Base-by-base conservation (phyloP, 2,113 vertebrate species). In the Morone saxatilis region DNA sequence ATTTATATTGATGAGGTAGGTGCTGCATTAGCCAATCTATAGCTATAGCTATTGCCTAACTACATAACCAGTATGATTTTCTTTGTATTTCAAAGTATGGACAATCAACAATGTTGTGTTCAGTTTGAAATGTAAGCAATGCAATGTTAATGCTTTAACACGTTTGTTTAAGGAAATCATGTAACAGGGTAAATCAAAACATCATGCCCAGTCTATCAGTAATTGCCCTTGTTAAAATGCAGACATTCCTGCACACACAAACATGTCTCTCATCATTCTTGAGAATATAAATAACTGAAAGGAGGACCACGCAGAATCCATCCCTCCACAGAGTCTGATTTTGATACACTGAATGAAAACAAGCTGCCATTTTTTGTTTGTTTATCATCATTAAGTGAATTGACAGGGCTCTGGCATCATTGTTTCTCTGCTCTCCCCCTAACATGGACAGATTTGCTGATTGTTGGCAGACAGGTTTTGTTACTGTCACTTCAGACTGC, bases 371-470 rank as follows among this genome's bases (percentile, higher is more conserved):
- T 84, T 80, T 78, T 22, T 19, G 54, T 88, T 71, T 86, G 75
- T 85, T 84, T 86, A 66, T 88, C 82, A 81, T 87, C 80, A 72
- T 86, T 68, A 80, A 12, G 25, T 48, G 76, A 86, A 72, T 78
- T 78, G 85, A 90, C 86, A 83, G 57, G 76, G 70, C 76, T 62
- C 62, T 56, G 80, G 69, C 38, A 71, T 71, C 65, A 7, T 83
- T 86, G 75, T 88, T 73, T 66, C 48, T 40, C 69, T 43, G 57
- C 68, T 78, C 63, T 63, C 53, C 47, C 36, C 20, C 78, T 84
- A 80, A 83, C 81, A 66, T 51, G 41, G 56, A 74, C 67, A 74
- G 31, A 74, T 85, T 85, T 56, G 61, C 50, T 59, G 25, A 78
- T 68, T 71, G 65, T 40, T 68, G 65, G 76, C 77, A 45, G 76